Evolutionary conservation across 2,797 vertebrate genomes (phyloP).

Genomic region (Capromys pilorides): DNA sequence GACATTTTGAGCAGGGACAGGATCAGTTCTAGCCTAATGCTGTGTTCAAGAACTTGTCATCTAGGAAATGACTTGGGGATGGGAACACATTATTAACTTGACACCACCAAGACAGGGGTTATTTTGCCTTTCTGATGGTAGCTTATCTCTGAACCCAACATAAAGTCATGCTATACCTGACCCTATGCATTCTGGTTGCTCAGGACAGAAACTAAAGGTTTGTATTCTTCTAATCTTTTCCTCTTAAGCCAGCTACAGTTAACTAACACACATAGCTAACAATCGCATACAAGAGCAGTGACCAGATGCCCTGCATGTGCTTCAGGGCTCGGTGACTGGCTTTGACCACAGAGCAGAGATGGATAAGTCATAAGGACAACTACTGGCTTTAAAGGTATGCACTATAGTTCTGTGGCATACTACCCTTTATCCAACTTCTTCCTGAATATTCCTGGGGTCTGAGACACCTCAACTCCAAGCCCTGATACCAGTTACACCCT

Average conservation of each 20-base stretch:
- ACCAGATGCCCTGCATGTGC: neutral
- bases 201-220: conserved; percentile 5
- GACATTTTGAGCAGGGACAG: conserved; percentile 65
- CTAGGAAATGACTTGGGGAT: neutral
- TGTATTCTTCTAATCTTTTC: conserved; percentile 2
- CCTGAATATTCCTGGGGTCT: neutral
- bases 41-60: conserved; percentile 34
- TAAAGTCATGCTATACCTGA: neutral
- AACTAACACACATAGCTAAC: neutral
- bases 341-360: neutral
- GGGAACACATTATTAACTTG: neutral
- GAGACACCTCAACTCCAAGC: neutral
- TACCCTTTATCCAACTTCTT: neutral
- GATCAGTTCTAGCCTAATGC: conserved; percentile 10
- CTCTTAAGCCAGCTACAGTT: neutral
- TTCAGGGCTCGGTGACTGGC: neutral
- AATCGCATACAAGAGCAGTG: neutral
- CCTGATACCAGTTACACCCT: neutral
- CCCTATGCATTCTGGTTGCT: neutral
- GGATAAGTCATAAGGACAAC: neutral
- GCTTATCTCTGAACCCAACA: neutral
- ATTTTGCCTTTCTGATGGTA: neutral
- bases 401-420: neutral
- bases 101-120: neutral
- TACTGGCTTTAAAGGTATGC: neutral